Conservation (phyloP, 2,797 vertebrate species). For the Centroberyx gerrardi region DNA sequence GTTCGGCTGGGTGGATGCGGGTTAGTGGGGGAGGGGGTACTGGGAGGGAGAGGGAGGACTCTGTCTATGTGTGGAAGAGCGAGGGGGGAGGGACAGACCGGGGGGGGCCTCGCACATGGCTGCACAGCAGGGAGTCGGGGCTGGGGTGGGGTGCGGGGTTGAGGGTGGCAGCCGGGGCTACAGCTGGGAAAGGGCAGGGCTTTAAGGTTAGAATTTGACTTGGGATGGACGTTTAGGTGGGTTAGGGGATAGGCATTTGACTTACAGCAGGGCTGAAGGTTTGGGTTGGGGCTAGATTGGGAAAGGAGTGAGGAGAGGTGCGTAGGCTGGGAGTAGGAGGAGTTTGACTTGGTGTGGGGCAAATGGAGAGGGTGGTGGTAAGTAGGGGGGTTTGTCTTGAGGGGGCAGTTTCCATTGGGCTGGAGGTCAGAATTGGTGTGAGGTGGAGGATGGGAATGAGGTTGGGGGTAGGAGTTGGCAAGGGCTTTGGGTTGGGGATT, state of each 20-base stretch:
- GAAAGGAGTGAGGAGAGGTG: slow-evolving; percentile 38
- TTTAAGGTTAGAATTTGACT: slow-evolving; percentile 44
- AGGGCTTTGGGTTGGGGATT: slow-evolving; percentile 34
- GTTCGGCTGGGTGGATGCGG: slow-evolving; percentile 23
- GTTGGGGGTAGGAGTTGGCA: slow-evolving; percentile 7
- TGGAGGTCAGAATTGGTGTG: slow-evolving; percentile 29
- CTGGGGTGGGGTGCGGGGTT: slow-evolving; percentile 46
- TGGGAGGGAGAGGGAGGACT: slow-evolving; percentile 30
- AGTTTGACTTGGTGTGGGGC: slow-evolving; percentile 34
- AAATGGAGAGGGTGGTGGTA: slow-evolving; percentile 43
- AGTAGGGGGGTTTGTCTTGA: slow-evolving; percentile 33
- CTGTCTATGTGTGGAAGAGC: slow-evolving; percentile 24
- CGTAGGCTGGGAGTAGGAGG: slow-evolving; percentile 29
- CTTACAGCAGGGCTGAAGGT: slow-evolving; percentile 36
- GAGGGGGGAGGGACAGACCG: slow-evolving; percentile 37
- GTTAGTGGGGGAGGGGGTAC: slow-evolving; percentile 24
- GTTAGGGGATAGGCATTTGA: slow-evolving; percentile 42
- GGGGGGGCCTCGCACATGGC: slow-evolving; percentile 55
- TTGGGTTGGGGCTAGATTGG: slow-evolving; percentile 44
- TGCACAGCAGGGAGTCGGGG: slow-evolving; percentile 31
- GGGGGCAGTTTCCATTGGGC: slow-evolving; percentile 50
- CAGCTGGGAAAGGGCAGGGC: slow-evolving; percentile 31
- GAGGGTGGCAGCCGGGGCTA: slow-evolving; percentile 54
- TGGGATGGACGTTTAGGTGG: slow-evolving; percentile 48
- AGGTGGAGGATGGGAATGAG: slow-evolving; percentile 26